Conservation (phyloP, 2,888 invertebrate genomes). For the Orchesella flavescens region DNA sequence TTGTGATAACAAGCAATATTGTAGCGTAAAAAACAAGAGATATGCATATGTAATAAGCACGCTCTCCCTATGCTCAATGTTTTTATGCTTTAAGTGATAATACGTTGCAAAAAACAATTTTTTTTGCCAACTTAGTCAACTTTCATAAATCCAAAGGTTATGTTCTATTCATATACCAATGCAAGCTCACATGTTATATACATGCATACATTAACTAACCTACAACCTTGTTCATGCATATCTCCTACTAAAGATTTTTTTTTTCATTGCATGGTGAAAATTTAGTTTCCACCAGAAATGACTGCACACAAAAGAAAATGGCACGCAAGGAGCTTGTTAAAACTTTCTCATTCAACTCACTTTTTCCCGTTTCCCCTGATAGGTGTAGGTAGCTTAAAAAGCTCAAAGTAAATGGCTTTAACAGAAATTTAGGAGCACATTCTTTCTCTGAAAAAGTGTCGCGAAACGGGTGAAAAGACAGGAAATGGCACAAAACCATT, state of each 20-base stretch:
- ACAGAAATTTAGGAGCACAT: background rate
- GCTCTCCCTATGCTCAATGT: background rate
- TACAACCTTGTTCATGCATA: background rate
- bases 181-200: background rate
- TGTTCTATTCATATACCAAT: background rate
- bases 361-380: background rate
- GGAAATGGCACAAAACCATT: conserved; percentile 45
- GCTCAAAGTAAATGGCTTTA: conserved; percentile 1
- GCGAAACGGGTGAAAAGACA: conserved; percentile 10
- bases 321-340: conserved; percentile 53
- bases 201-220: too few relatives aligned
- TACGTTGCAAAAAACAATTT: background rate
- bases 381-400: conserved; percentile 18
- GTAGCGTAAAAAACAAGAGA: too few relatives aligned
- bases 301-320: conserved; percentile 3
- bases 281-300: conserved; percentile 16
- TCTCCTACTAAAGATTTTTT: background rate
- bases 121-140: conserved; percentile 24
- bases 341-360: conserved; percentile 40
- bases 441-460: conserved; percentile 14
- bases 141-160: background rate
- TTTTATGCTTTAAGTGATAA: conserved; percentile 19
- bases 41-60: too few relatives aligned
- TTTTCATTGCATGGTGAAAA: conserved; percentile 7
- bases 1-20: conserved; percentile 39